Conservation (phyloP, 2,113 vertebrate species). For the Opisthocomus hoazin region DNA sequence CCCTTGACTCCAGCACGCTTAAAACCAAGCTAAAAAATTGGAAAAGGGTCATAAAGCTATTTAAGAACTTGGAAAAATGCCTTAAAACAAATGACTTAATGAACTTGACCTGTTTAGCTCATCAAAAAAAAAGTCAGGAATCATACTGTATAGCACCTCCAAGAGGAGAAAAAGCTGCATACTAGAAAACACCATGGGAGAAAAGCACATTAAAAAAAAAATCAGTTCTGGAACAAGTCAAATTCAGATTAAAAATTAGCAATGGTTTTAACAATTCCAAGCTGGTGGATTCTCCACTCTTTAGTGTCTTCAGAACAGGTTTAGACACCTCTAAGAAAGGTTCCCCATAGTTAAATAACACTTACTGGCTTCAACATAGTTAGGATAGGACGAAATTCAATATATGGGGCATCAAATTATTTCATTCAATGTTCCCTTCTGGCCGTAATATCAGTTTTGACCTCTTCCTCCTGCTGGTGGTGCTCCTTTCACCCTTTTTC, state of each 20-base stretch:
- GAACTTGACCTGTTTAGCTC: slow-evolving; percentile 47
- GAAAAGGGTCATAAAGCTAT: slow-evolving; percentile 32
- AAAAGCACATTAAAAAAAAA: not conserved
- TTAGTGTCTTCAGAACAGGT: not conserved
- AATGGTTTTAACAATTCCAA: not conserved
- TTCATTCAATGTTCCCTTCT: not conserved
- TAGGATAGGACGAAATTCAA: not conserved
- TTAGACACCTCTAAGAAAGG: not conserved
- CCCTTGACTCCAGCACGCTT: not conserved
- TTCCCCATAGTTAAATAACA: not conserved
- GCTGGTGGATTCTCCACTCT: not conserved
- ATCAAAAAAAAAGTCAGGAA: not conserved
- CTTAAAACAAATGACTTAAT: slow-evolving; percentile 39
- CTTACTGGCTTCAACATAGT: not conserved
- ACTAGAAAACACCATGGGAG: not conserved
- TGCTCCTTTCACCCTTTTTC: not conserved
- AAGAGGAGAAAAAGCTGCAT: not conserved
- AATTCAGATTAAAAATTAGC: not conserved
- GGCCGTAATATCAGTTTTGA: not conserved
- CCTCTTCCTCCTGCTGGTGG: not conserved
- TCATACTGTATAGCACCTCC: not conserved
- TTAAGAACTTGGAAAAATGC: slow-evolving; percentile 55
- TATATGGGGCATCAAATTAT: not conserved
- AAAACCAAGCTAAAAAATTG: slow-evolving; percentile 35
- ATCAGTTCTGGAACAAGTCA: not conserved